Percentiles rank a stretch among this genome's conserved stretches.
phyloP scores from a whole-genome alignment of 2,888 invertebrate species.

The Hypselothyrea guttata region DNA sequence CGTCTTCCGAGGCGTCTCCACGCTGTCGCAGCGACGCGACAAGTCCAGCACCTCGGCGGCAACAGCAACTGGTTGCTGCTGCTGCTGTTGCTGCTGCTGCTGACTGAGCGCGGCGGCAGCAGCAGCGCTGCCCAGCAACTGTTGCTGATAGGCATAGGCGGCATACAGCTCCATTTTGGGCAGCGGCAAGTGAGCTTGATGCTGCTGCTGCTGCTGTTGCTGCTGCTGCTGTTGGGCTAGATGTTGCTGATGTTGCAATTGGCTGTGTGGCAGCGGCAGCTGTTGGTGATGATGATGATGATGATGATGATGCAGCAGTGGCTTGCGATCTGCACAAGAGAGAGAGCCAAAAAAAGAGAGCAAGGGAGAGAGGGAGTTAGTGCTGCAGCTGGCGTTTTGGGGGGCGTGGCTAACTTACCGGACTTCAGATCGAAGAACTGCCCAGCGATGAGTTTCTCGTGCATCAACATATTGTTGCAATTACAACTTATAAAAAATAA shows the following conservation, averaged over 20 bases:
- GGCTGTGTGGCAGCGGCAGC: slow-evolving; percentile 58
- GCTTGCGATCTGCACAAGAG: slow-evolving; percentile 61
- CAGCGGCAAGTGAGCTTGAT: slow-evolving; percentile 53
- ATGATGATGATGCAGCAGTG: slow-evolving; percentile 58
- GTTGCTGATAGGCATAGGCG: slow-evolving; percentile 78
- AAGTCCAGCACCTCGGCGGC: slow-evolving; percentile 80
- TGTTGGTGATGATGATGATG: slow-evolving; percentile 64
- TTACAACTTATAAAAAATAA: no score
- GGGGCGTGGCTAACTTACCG: slow-evolving; percentile 69
- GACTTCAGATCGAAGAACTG: slow-evolving; percentile 80
- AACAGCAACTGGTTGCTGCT: slow-evolving; percentile 38
- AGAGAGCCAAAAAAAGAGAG: slow-evolving; percentile 12
- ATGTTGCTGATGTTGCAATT: slow-evolving; percentile 47
- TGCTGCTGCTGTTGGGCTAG: slow-evolving; percentile 40
- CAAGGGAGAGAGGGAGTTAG: background rate
- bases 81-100: slow-evolving; percentile 57
- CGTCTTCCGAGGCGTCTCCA: slow-evolving; percentile 78
- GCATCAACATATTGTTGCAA: slow-evolving; percentile 77
- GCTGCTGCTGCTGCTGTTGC: slow-evolving; percentile 43
- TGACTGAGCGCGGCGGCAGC: slow-evolving; percentile 59
- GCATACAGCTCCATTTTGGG: slow-evolving; percentile 79
- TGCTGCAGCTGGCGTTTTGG: background rate
- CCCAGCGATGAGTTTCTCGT: slow-evolving; percentile 79
- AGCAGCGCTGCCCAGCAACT: slow-evolving; percentile 55
- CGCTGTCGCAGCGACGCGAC: slow-evolving; percentile 81